Evolutionary conservation across 2,888 invertebrate genomes (phyloP).

Genomic region (Nomada ruficornis): DNA sequence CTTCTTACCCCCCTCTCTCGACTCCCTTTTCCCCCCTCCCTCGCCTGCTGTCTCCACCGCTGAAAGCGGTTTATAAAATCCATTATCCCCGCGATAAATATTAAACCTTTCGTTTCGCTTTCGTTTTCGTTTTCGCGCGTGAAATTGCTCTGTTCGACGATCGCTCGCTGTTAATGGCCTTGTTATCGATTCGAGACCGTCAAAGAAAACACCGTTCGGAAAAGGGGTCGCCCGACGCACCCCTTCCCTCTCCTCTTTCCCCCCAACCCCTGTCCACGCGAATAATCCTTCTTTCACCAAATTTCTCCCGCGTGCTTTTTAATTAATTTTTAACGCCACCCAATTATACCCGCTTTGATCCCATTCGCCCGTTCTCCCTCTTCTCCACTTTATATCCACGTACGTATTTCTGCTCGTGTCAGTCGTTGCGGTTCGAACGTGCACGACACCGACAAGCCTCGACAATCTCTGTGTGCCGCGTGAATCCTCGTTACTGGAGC

Average conservation of each 20-base stretch:
- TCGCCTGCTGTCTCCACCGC: not conserved
- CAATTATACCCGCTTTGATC: constrained; percentile 23
- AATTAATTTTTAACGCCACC: constrained; percentile 55
- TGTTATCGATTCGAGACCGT: constrained; percentile 65
- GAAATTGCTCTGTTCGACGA: constrained; percentile 64
- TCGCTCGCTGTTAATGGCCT: constrained; percentile 63
- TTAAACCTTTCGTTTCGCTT: constrained; percentile 64
- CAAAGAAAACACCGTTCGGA: constrained; percentile 54
- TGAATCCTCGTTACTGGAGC: constrained; percentile 27
- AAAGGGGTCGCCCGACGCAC: constrained; percentile 23
- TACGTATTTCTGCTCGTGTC: not conserved
- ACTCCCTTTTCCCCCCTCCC: not conserved
- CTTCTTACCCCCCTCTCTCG: constrained; percentile 17
- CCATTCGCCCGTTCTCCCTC: not conserved
- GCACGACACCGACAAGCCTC: not conserved
- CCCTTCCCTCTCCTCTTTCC: not conserved
- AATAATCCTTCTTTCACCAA: constrained; percentile 33
- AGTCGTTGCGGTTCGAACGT: constrained; percentile 6
- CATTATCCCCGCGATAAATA: constrained; percentile 72
- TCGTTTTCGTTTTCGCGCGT: constrained; percentile 64
- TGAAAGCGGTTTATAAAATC: constrained; percentile 70
- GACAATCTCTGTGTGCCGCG: constrained; percentile 15
- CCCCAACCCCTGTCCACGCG: not conserved
- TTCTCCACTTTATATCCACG: too few relatives aligned
- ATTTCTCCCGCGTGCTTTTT: constrained; percentile 45